A percentile compares a stretch with the other conserved stretches of the same genome.
These are phyloP conservation scores for Dermolepida albohirtum DNA, from an alignment of 2,888 invertebrate species.

Conservation along the genomic window DNA sequence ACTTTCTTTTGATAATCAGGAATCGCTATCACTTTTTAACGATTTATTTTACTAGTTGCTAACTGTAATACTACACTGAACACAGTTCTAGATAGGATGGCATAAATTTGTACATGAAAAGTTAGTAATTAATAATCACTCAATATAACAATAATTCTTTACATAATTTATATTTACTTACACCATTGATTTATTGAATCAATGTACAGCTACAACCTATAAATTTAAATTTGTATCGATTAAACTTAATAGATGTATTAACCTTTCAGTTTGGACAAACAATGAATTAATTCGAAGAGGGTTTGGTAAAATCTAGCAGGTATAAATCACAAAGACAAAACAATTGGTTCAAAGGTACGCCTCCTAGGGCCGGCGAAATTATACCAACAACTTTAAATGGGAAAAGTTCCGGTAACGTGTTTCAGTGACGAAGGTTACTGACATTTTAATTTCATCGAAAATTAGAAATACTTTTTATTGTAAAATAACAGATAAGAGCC, in stretches of 20 bases:
- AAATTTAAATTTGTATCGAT: not conserved
- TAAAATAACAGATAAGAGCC: not conserved
- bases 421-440: constrained; percentile 13
- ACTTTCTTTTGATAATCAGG: too few relatives aligned
- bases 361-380: not conserved
- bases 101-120: too few relatives aligned
- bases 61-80: too few relatives aligned
- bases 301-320: constrained; percentile 2
- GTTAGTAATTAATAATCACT: too few relatives aligned
- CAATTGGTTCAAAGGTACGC: constrained; percentile 13
- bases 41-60: too few relatives aligned
- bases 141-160: too few relatives aligned
- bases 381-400: constrained; percentile 15
- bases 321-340: constrained; percentile 26
- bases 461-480: constrained; percentile 6
- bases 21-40: too few relatives aligned
- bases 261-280: not conserved
- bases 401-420: constrained; percentile 6
- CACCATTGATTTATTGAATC: too few relatives aligned
- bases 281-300: constrained; percentile 6
- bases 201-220: too few relatives aligned
- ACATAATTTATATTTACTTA: too few relatives aligned
- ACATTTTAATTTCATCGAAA: constrained; percentile 14
- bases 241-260: constrained; percentile 12
- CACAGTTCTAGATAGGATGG: too few relatives aligned